Evolutionary conservation across 2,797 vertebrate genomes (phyloP).

Genomic region (Eutrigla gurnardus): DNA sequence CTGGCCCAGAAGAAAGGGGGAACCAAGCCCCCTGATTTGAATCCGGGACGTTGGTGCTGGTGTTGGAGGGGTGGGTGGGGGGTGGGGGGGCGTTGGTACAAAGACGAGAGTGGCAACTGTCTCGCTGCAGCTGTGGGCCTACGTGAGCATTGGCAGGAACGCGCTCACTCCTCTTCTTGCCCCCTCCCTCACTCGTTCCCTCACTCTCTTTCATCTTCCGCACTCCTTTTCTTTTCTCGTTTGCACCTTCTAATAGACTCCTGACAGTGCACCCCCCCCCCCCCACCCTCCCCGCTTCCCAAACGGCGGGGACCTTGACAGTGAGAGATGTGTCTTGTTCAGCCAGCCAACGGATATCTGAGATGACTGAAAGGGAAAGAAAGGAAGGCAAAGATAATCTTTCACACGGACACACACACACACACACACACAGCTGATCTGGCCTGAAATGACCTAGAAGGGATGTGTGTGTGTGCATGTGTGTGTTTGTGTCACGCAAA

Average conservation of each 20-base stretch:
- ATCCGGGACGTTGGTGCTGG: slow-evolving; percentile 47
- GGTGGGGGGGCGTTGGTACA: slow-evolving; percentile 34
- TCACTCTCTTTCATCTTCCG: slow-evolving; percentile 47
- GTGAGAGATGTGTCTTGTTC: slow-evolving; percentile 63
- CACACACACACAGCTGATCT: slow-evolving; percentile 41
- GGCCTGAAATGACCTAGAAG: slow-evolving; percentile 64
- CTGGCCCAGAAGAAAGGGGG: slow-evolving; percentile 16
- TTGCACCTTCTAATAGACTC: slow-evolving; percentile 68
- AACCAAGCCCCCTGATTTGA: slow-evolving; percentile 40
- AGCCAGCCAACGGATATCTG: slow-evolving; percentile 69
- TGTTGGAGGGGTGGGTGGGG: slow-evolving; percentile 1
- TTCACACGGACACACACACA: slow-evolving; percentile 56
- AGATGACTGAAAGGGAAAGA: slow-evolving; percentile 69
- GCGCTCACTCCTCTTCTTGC: slow-evolving; percentile 54
- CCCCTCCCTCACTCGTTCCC: slow-evolving; percentile 54
- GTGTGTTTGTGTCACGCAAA: slow-evolving; percentile 12
- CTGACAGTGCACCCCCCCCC: slow-evolving; percentile 3
- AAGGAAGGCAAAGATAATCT: slow-evolving; percentile 66
- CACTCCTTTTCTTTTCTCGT: slow-evolving; percentile 41
- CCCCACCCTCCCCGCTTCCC: slow-evolving; percentile 33
- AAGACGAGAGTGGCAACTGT: slow-evolving; percentile 70
- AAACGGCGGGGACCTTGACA: slow-evolving; percentile 68
- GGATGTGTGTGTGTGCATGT: slow-evolving; percentile 17
- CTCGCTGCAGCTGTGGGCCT: slow-evolving; percentile 82
- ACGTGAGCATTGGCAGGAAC: slow-evolving; percentile 84